Evolutionary conservation across 2,797 vertebrate species (phyloP).

Genomic region (Helarctos malayanus): DNA sequence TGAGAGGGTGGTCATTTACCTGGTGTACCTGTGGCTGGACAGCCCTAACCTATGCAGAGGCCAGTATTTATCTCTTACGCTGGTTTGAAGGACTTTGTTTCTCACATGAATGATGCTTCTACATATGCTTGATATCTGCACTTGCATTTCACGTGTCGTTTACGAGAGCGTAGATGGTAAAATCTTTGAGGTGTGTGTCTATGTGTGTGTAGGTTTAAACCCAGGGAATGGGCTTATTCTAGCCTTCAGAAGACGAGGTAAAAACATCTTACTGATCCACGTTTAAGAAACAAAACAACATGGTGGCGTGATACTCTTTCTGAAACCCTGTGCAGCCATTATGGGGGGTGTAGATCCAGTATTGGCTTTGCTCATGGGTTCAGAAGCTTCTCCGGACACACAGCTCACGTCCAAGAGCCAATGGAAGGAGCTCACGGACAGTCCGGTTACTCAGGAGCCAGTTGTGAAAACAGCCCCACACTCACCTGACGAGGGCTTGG

Average conservation of each 20-base stretch:
- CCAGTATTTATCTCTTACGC: not conserved
- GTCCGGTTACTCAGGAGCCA: rapidly evolving
- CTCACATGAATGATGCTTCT: not conserved
- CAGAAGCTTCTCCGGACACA: not conserved
- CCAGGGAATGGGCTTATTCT: not conserved
- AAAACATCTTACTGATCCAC: not conserved
- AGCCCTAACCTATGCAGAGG: not conserved
- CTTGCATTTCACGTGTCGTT: not conserved
- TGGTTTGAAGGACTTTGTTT: not conserved
- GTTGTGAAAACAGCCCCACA: not conserved
- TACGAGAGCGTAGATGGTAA: not conserved
- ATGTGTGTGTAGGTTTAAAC: not conserved
- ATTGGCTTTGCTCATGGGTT: not conserved
- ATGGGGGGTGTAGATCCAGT: rapidly evolving
- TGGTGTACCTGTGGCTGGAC: not conserved
- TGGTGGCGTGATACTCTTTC: not conserved
- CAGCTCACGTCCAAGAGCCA: not conserved
- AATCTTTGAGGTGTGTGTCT: not conserved
- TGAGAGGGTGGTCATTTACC: not conserved
- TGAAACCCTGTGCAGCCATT: not conserved
- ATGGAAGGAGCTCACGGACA: not conserved
- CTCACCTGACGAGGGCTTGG: not conserved
- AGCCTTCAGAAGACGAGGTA: not conserved
- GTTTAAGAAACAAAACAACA: not conserved
- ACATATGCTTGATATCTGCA: not conserved